Percentiles rank a stretch among this genome's conserved stretches.
Conservation (phyloP, 2,888 invertebrate genomes). For the Esperia sulphurella region DNA sequence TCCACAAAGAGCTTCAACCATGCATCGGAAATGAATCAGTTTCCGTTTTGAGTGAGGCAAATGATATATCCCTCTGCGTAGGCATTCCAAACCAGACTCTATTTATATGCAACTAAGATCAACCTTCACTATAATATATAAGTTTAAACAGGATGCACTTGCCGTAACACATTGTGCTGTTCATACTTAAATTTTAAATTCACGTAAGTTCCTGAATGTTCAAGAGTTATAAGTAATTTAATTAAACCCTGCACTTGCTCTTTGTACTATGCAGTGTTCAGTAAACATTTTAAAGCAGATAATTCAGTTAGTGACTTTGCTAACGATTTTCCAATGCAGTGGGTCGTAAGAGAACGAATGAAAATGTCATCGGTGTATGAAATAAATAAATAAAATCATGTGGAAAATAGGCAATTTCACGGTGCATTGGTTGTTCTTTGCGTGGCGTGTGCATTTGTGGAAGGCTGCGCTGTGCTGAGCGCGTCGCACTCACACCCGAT, state of each 20-base stretch:
- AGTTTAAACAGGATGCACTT: slow-evolving; percentile 45
- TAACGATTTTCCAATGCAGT: slow-evolving; percentile 47
- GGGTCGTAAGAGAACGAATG: slow-evolving; percentile 47
- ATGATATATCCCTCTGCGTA: slow-evolving; percentile 56
- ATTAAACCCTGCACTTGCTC: slow-evolving; percentile 22
- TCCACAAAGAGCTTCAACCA: slow-evolving; percentile 74
- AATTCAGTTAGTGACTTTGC: slow-evolving; percentile 23
- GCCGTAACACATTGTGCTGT: slow-evolving; percentile 47
- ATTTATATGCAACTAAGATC: slow-evolving; percentile 36
- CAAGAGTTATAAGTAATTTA: slow-evolving; percentile 43
- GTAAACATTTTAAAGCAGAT: slow-evolving; percentile 20
- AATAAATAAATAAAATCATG: slow-evolving; percentile 78
- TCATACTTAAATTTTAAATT: slow-evolving; percentile 51
- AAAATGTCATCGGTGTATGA: slow-evolving; percentile 69
- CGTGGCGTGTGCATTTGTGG: slow-evolving; percentile 43
- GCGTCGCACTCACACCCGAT: slow-evolving; percentile 41
- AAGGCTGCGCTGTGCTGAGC: slow-evolving; percentile 36
- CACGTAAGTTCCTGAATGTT: slow-evolving; percentile 40
- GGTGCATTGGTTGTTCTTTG: slow-evolving; percentile 74
- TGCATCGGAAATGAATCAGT: slow-evolving; percentile 79
- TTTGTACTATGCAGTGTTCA: slow-evolving; percentile 18
- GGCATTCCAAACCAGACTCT: slow-evolving; percentile 48
- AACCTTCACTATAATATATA: slow-evolving; percentile 29
- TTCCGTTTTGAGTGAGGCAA: slow-evolving; percentile 69
- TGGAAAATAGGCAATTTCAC: slow-evolving; percentile 79